phyloP scores from a whole-genome alignment of 1,140 invertebrate genomes.

The Drosophila nigrodunni region DNA sequence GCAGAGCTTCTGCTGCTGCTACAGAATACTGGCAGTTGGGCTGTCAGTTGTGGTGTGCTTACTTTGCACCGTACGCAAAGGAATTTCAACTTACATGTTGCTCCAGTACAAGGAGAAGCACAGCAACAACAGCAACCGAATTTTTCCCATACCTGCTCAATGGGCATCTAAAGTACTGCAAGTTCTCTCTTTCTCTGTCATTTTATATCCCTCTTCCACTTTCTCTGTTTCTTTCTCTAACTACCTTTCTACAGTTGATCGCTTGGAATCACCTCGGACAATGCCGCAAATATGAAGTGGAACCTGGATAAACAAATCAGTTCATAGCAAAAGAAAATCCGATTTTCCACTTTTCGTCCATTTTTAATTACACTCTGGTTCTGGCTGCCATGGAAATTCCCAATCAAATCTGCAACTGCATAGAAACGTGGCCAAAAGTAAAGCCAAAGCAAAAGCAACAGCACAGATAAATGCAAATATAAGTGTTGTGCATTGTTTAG shows the following conservation, averaged over 20 bases:
- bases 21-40: conserved; percentile 13
- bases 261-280: conserved; percentile 45
- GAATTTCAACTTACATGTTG: conserved; percentile 50
- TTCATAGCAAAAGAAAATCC: conserved; percentile 4
- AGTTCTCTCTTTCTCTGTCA: too few species aligned
- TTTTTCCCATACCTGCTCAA: conserved; percentile 5
- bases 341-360: neutral
- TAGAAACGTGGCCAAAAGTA: neutral
- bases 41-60: conserved; percentile 16
- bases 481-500: conserved; percentile 54
- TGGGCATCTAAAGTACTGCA: neutral
- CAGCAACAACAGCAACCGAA: conserved; percentile 15
- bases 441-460: conserved; percentile 1
- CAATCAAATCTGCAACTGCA: conserved; percentile 11
- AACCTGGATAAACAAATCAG: conserved; percentile 43
- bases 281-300: conserved; percentile 31
- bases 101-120: conserved; percentile 4
- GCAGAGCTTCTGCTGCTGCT: conserved; percentile 42
- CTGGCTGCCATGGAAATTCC: conserved; percentile 15
- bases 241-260: conserved; percentile 7
- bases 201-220: neutral
- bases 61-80: conserved; percentile 38
- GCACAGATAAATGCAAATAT: conserved; percentile 45
- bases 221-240: neutral
- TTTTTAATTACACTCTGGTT: conserved; percentile 41